Conservation (phyloP, 37 sponge, comb jelly and placozoan species). For the Amphimedon queenslandica region DNA sequence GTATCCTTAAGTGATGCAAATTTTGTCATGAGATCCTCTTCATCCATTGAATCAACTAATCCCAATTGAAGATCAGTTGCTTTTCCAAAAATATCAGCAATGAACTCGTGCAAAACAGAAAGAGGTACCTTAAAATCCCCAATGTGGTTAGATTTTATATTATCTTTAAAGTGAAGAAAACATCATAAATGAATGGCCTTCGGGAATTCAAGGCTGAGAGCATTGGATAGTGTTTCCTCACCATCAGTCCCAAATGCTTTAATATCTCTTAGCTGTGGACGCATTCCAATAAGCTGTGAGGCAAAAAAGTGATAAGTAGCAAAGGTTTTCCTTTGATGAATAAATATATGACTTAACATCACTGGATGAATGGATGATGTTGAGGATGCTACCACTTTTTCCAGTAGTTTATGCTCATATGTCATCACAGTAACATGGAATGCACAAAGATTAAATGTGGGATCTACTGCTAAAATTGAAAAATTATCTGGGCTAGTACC, state of each 20-base stretch:
- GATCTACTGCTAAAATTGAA: constrained; percentile 4
- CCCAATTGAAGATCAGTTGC: background rate
- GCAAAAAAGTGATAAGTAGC: constrained; percentile 2
- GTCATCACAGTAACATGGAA: too few species aligned
- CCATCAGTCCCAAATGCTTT: too few species aligned
- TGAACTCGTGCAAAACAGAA: background rate
- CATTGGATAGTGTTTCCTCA: background rate
- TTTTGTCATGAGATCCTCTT: background rate
- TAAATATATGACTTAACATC: constrained; percentile 1
- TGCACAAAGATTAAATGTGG: too few species aligned
- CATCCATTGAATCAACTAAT: constrained; percentile 3
- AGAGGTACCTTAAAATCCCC: background rate
- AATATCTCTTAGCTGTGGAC: background rate
- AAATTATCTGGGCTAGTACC: background rate
- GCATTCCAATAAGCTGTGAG: background rate
- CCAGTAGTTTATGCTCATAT: constrained; percentile 3
- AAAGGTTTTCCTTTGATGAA: constrained; percentile 9
- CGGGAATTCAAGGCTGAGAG: background rate
- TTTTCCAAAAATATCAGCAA: constrained; percentile 3
- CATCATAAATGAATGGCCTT: background rate
- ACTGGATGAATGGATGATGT: background rate
- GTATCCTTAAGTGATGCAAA: background rate
- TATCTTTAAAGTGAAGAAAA: constrained; percentile 2
- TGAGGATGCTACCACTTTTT: background rate
- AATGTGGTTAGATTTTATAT: background rate